A percentile compares a stretch with the other conserved stretches of the same genome.
phyloP scores from a whole-genome alignment of 2,113 vertebrate genomes.

The Ailuropoda melanoleuca region DNA sequence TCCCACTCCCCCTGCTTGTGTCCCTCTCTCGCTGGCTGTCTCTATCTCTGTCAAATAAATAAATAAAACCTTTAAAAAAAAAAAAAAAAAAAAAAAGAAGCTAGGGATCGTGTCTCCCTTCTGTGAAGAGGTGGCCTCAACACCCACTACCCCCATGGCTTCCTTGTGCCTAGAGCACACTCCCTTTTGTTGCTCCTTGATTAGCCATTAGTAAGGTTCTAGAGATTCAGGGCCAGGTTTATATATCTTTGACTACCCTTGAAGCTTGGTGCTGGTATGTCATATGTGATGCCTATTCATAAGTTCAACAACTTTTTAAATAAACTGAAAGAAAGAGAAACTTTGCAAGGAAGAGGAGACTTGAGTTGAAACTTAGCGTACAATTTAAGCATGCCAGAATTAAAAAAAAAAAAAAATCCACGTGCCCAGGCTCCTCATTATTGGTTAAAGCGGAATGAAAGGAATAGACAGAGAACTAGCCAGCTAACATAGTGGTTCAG shows the following conservation, averaged over 20 bases:
- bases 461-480: background rate
- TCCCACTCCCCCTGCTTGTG: no score
- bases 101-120: background rate
- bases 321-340: constrained; percentile 18
- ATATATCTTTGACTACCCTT: background rate
- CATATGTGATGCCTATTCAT: background rate
- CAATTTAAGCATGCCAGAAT: background rate
- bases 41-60: no score
- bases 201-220: background rate
- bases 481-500: background rate
- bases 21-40: no score
- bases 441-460: background rate
- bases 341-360: background rate
- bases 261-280: background rate
- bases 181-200: background rate
- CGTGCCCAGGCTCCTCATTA: background rate
- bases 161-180: background rate
- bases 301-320: background rate
- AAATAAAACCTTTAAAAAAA: no score
- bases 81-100: no score
- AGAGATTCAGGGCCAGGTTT: background rate
- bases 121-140: background rate
- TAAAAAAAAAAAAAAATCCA: background rate
- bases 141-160: background rate
- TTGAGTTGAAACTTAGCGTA: background rate